Conservation (phyloP, 2,888 invertebrate genomes). For the Agrotis segetum region DNA sequence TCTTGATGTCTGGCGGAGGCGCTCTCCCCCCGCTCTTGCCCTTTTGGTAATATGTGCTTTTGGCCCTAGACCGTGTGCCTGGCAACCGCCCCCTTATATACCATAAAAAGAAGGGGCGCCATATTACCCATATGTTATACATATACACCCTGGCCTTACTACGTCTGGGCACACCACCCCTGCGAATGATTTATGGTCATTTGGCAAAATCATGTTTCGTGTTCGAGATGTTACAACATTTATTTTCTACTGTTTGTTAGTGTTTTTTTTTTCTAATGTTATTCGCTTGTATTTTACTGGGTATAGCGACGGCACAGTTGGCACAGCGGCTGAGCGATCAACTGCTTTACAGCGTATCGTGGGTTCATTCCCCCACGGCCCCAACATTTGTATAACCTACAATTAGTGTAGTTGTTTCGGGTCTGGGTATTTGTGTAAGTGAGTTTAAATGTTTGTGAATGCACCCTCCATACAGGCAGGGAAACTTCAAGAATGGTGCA, state of each 20-base stretch:
- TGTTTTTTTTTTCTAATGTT: neutral
- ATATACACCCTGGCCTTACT: conserved; percentile 5
- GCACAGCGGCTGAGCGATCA: no score
- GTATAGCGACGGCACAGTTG: no score
- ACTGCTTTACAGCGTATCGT: no score
- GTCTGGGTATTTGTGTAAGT: no score
- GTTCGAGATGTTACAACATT: neutral
- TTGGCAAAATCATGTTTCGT: neutral
- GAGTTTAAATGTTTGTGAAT: no score
- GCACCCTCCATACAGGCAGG: no score
- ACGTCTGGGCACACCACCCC: neutral
- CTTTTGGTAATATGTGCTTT: no score
- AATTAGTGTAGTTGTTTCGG: no score
- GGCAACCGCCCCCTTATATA: conserved; percentile 30
- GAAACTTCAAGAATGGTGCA: no score
- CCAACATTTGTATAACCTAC: no score
- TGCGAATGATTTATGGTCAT: neutral
- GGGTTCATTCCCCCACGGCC: no score
- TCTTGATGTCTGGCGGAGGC: neutral
- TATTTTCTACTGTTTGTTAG: neutral
- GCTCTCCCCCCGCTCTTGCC: neutral
- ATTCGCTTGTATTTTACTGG: neutral
- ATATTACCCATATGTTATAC: neutral
- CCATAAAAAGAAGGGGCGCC: conserved; percentile 1
- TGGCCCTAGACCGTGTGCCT: neutral